Evolutionary conservation across 2,888 invertebrate genomes (phyloP), one percentile per base, ranked within the genome.

Genomic region (Athrips mouffetella): DNA sequence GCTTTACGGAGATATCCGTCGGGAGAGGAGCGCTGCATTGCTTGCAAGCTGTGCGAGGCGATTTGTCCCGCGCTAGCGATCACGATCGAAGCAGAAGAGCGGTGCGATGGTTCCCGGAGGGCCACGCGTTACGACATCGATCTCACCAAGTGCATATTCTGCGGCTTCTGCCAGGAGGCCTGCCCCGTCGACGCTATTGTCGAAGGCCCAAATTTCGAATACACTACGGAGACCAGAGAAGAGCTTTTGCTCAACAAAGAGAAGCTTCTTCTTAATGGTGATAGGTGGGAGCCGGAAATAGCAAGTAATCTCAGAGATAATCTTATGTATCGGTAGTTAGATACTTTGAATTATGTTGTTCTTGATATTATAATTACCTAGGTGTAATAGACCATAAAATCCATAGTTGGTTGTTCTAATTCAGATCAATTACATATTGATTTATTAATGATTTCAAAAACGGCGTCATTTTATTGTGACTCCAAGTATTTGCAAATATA

Each of bases 161-260:
- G 99, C 77, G 99, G 99, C 10, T 98, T 98, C 76, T 99, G 99
- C 76, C 99, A 99, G 84, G 98, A 98, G 76, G 98, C 98, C 0
- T 98, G 98, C 69, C 98, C 98, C 0, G 98, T 98, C 0, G 98
- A 98, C 83, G 98, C 98, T 2, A 98, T 98, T 63, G 98, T 98
- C 8, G 98, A 98, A 89, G 99, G 99, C 6, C 99, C 99, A 0
- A 99, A 99, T 77, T 99, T 99, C 78, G 99, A 99, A 80, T 99
- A 96, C 79, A 94, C 96, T 0, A 98, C 98, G 0, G 98, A 99
- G 89, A 98, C 98, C 0, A 98, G 96, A 63, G 99, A 99, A 80
- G 99, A 99, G 76, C 89, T 99, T 55, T 76, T 99, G 25, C 99
- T 99, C 83, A 99, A 99, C 79, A 99, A 99, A 81, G 99, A 99